Conservation (phyloP, 2,797 vertebrate genomes). For the Trichosurus vulpecula region DNA sequence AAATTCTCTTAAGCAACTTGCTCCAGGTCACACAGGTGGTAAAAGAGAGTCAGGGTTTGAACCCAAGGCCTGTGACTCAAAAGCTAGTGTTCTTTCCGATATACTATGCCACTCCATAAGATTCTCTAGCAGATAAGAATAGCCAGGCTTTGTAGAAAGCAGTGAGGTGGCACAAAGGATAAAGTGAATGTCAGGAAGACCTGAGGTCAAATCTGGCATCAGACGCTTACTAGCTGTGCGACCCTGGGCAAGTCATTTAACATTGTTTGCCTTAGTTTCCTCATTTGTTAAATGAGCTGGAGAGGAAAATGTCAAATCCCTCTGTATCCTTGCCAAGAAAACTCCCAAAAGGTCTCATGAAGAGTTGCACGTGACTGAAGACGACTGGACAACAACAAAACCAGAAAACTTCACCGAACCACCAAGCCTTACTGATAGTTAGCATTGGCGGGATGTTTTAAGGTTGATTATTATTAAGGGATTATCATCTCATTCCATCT, state of each 20-base stretch:
- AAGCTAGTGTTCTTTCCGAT: neutral
- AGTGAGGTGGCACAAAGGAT: neutral
- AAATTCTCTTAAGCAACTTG: neutral
- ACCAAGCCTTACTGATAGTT: neutral
- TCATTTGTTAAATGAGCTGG: neutral
- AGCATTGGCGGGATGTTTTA: neutral
- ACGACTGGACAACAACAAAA: neutral
- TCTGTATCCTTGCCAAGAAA: neutral
- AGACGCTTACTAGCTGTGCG: neutral
- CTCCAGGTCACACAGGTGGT: neutral
- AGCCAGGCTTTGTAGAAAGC: neutral
- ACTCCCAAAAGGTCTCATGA: neutral
- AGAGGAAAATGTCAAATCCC: neutral
- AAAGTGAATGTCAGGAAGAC: neutral
- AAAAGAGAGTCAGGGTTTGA: neutral
- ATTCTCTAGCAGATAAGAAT: neutral
- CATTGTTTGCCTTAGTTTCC: neutral
- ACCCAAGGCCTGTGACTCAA: neutral
- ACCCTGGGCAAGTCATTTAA: neutral
- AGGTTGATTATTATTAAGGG: neutral
- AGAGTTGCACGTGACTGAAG: neutral
- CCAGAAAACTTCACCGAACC: neutral
- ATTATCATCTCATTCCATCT: neutral
- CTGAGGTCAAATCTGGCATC: neutral
- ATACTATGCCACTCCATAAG: neutral